Evolutionary conservation across 2,113 vertebrate genomes (phyloP), one percentile per base, ranked within the genome.

Genomic region (Psilopsiagon aymara): DNA sequence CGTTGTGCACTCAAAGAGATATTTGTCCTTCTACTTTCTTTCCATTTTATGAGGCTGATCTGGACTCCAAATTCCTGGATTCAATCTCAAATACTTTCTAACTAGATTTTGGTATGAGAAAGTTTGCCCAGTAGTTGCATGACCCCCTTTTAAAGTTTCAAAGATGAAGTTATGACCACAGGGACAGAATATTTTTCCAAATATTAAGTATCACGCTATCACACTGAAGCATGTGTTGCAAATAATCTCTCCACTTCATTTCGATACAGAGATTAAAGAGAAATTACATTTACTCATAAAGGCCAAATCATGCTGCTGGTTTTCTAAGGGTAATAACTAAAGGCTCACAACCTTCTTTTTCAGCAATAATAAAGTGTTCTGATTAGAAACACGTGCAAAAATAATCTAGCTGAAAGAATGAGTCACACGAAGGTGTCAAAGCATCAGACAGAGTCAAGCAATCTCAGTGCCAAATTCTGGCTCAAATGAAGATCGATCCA

Each of bases 381-480:
- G 74, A 94, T 86, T 78, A 46, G 33, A 84, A 95, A 66, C 62
- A 91, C 3, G 27, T 79, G 70, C 39, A 79, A 76, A 94, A 92
- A 57, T 62, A 85, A 73, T 76, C 33, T 37, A 82, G 14, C 9
- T 64, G 53, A 84, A 89, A 39, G 41, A 85, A 81, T 81, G 79
- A 94, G 52, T 87, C 74, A 89, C 17, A 41, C 12, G 49, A 87
- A 95, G 52, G 78, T 87, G 74, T 95, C 62, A 92, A 91, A 92
- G 52, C 24, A 47, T 82, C 37, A 70, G 39, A 71, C 17, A 41
- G 21, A 77, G 28, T 81, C 63, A 93, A 83, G 13, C 27, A 64
- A 87, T 24, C 31, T 39, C 4, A 3, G 17, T 62, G 52, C 66
- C 76, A 87, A 87, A 64, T 85, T 95, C 44, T 92, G 35, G 11